Evolutionary conservation across 64 coral and sea anemone genomes (phyloP).

Genomic region (Dendronephthya gigantea): DNA sequence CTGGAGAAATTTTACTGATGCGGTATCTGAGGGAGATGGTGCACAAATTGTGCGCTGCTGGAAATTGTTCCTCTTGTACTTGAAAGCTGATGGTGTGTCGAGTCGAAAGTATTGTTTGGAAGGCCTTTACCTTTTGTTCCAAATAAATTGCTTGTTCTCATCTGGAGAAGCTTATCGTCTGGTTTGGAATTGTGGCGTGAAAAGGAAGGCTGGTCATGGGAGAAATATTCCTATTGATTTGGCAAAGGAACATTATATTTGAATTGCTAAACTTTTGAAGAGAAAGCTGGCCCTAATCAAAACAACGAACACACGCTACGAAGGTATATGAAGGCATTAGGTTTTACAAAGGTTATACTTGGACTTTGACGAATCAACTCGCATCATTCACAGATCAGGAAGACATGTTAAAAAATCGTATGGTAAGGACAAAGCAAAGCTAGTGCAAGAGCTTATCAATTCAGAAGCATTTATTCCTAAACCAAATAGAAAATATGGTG

Average conservation of each 20-base stretch:
- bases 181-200: neutral
- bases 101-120: slow-evolving; percentile 5
- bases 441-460: neutral
- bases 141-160: neutral
- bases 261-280: neutral
- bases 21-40: slow-evolving; percentile 5
- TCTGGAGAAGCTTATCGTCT: neutral
- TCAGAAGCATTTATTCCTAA: too few relatives aligned
- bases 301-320: neutral
- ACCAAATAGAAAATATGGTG: too few relatives aligned
- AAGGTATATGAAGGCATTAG: slow-evolving; percentile 11
- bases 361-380: neutral
- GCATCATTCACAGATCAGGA: neutral
- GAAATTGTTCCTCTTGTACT: neutral
- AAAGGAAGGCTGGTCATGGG: neutral
- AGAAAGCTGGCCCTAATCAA: neutral
- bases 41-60: neutral
- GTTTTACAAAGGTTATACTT: neutral
- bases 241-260: neutral
- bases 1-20: slow-evolving; percentile 11
- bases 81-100: neutral
- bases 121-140: neutral
- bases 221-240: slow-evolving; percentile 12
- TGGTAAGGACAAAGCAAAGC: neutral
- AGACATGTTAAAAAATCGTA: neutral